Evolutionary conservation across 2,888 invertebrate genomes (phyloP), one percentile per base, ranked within the genome.

Genomic region (Prostheceraeus crozeri): DNA sequence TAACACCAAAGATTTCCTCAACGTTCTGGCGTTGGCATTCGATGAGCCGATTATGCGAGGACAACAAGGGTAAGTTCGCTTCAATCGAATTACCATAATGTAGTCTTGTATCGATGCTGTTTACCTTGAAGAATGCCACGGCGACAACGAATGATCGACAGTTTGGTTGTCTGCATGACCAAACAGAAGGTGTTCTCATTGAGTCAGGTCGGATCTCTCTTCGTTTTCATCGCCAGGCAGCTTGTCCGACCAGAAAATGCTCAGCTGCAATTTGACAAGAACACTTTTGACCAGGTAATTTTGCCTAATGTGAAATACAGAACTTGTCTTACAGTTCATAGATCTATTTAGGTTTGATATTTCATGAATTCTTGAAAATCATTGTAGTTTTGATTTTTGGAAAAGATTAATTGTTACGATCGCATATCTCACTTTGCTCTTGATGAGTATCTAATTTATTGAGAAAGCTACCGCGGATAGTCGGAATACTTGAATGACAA

Each of bases 1-100:
- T 71, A 87, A 89, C 72, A 85, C 85, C 0, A 81, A 85, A 56
- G 89, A 88, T 70, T 87, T 87, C 66, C 79, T 89, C 35, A 89
- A 89, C 74, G 87, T 87, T 2, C 80, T 89, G 55, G 83, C 86
- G 23, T 79, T 89, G 72, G 77, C 64, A 23, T 57, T 59, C 23
- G 54, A 59, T 25, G 59, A 59, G 6, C 25, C 35, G 11, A 59
- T 59, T 30, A 59, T 59, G 33, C 33, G 30, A 19, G 59, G 59
- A 2, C 57, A 60, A 21, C 8, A 23, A 16, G 59, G 59, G 57
- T 57, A 11, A 48, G 48, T 33, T n/a, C n/a, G n/a, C n/a, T n/a
- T n/a, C n/a, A n/a, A n/a, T n/a, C n/a, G n/a, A n/a, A n/a, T n/a
- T n/a, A n/a, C n/a, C n/a, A n/a, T n/a, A n/a, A n/a, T n/a, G n/a